These are phyloP conservation scores for Scleropages formosus DNA, from an alignment of 2,797 vertebrate species.

Conservation along the genomic window DNA sequence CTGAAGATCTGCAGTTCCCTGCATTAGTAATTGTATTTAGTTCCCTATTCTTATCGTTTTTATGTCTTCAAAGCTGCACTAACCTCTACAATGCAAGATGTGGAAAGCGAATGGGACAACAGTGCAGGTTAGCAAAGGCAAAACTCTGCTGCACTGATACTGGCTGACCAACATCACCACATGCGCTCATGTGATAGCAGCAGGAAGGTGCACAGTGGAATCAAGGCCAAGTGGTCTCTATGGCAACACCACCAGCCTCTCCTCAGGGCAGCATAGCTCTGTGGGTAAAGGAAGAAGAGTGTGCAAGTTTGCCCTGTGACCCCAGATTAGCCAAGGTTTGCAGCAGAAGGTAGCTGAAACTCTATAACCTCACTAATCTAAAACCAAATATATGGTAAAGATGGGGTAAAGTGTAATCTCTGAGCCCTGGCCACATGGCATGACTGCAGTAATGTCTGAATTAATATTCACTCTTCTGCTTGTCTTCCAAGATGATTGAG, in stretches of 20 bases:
- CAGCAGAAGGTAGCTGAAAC: constrained; percentile 27
- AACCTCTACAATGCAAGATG: constrained; percentile 20
- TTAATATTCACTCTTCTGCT: constrained; percentile 5
- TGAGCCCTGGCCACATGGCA: constrained; percentile 1
- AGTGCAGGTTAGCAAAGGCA: constrained; percentile 32
- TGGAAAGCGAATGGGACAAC: constrained; percentile 25
- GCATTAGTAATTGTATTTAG: neutral
- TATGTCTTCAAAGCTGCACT: constrained; percentile 2
- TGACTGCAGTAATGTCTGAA: neutral
- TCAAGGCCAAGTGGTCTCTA: constrained; percentile 43
- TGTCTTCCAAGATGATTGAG: constrained; percentile 2
- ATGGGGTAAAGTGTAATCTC: neutral
- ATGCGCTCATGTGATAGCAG: constrained; percentile 35
- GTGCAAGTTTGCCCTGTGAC: too few relatives aligned
- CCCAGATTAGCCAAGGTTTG: constrained; percentile 18
- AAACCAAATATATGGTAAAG: neutral
- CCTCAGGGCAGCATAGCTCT: constrained; percentile 17
- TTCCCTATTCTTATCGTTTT: neutral
- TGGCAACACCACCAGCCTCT: constrained; percentile 40
- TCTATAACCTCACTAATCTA: neutral
- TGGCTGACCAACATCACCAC: constrained; percentile 33
- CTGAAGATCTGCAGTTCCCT: constrained; percentile 7
- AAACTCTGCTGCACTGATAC: constrained; percentile 41
- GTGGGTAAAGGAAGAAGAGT: too few relatives aligned
- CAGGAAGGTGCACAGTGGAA: neutral